These are phyloP conservation scores for Ammodytes marinus DNA, from an alignment of 2,113 vertebrate species.

Conservation along the genomic window DNA sequence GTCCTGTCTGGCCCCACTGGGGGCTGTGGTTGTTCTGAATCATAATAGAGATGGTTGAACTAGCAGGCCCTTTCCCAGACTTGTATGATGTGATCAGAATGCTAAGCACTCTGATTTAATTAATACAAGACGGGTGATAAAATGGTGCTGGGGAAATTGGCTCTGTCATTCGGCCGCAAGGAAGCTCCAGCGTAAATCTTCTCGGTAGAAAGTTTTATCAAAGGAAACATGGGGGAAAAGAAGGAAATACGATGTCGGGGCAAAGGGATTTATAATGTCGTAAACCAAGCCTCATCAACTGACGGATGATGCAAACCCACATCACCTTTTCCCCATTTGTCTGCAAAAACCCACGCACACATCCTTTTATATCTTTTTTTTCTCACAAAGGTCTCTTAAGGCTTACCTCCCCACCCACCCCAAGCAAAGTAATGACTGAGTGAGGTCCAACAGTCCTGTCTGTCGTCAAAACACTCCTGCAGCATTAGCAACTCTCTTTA, in stretches of 20 bases:
- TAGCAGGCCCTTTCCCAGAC: conserved; percentile 55
- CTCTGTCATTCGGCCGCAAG: conserved; percentile 2
- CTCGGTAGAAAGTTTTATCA: conserved; percentile 14
- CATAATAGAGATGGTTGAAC: conserved; percentile 45
- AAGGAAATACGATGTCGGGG: not conserved
- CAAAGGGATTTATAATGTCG: conserved; percentile 14
- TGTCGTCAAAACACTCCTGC: conserved; percentile 50
- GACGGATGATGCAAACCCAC: not conserved
- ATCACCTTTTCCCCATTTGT: not conserved
- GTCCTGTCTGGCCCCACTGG: conserved; percentile 49
- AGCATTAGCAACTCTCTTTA: conserved; percentile 40
- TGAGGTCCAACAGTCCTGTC: not conserved
- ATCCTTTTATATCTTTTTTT: conserved; percentile 1
- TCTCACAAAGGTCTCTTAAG: conserved; percentile 13
- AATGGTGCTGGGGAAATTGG: conserved; percentile 17
- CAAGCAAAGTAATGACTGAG: conserved; percentile 14
- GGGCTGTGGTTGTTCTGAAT: conserved; percentile 60
- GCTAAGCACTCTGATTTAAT: conserved; percentile 42
- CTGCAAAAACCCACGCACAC: conserved; percentile 4
- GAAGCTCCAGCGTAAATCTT: not conserved
- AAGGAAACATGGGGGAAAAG: conserved; percentile 4
- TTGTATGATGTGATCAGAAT: conserved; percentile 51
- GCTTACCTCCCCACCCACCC: not conserved
- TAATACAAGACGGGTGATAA: conserved; percentile 61
- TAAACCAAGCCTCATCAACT: conserved; percentile 13